Evolutionary conservation across 2,797 vertebrate genomes (phyloP).

Genomic region (Alauda arvensis): DNA sequence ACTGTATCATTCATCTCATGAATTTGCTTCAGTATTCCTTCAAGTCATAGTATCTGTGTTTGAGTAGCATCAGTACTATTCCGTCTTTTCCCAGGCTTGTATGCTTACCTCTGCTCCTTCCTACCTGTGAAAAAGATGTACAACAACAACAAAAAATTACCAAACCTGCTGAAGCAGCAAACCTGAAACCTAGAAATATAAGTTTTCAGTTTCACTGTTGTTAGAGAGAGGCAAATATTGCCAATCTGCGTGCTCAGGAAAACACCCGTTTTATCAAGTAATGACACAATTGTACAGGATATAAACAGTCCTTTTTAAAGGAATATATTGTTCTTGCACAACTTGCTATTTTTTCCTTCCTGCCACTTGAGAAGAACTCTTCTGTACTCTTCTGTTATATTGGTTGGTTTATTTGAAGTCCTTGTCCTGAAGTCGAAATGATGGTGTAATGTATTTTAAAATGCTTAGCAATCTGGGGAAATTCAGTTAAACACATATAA

Average conservation of each 20-base stretch:
- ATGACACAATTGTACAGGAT: neutral
- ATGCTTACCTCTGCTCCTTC: neutral
- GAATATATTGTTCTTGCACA: neutral
- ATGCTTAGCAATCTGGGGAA: neutral
- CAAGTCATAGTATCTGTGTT: neutral
- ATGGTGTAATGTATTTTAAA: neutral
- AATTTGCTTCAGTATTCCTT: neutral
- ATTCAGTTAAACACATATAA: neutral
- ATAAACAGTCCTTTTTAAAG: neutral
- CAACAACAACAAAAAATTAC: neutral
- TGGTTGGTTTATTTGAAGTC: neutral
- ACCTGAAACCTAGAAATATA: neutral
- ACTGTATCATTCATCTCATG: neutral
- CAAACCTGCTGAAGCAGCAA: neutral
- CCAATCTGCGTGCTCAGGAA: neutral
- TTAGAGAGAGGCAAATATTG: neutral
- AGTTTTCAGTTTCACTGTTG: neutral
- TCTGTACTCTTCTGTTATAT: neutral
- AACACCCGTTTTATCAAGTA: neutral
- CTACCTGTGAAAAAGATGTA: neutral
- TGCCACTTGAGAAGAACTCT: neutral
- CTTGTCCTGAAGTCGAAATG: neutral
- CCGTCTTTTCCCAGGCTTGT: neutral
- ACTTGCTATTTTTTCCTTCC: neutral
- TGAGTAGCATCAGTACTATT: neutral